Evolutionary conservation across 2,797 vertebrate species (phyloP).

Genomic region (Typhlichthys subterraneus): DNA sequence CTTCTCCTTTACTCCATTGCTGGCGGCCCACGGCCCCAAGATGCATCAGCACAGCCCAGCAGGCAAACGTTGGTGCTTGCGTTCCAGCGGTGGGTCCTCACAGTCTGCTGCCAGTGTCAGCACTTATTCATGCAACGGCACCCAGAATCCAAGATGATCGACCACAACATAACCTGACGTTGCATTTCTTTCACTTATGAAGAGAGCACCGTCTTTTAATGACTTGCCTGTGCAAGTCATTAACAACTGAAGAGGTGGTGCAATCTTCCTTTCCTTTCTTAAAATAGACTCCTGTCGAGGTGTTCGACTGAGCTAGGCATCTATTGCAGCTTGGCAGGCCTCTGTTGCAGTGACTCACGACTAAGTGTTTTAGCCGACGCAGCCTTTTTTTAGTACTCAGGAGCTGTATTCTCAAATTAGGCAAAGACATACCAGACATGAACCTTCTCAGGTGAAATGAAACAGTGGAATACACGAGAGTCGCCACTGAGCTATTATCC

Average conservation of each 20-base stretch:
- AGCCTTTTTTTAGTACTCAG: conserved; percentile 33
- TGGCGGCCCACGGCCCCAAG: conserved; percentile 23
- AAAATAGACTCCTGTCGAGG: conserved; percentile 20
- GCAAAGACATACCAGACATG: conserved; percentile 25
- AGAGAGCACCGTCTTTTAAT: conserved; percentile 16
- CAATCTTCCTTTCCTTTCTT: conserved; percentile 29
- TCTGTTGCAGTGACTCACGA: background rate
- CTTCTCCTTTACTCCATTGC: conserved; percentile 17
- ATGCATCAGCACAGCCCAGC: conserved; percentile 33
- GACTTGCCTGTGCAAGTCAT: background rate
- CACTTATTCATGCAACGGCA: conserved; percentile 59
- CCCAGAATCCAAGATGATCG: conserved; percentile 64
- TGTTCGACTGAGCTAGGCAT: background rate
- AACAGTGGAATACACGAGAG: conserved; percentile 18
- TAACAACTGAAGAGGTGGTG: conserved; percentile 28
- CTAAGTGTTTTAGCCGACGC: conserved; percentile 45
- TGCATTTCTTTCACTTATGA: conserved; percentile 44
- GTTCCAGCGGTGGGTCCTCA: conserved; percentile 43
- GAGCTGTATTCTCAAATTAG: conserved; percentile 44
- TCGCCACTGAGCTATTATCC: conserved; percentile 25
- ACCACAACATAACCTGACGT: conserved; percentile 59
- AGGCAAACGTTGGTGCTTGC: conserved; percentile 43
- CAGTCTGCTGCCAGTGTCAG: conserved; percentile 59
- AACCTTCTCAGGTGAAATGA: conserved; percentile 32
- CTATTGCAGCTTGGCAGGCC: background rate